A percentile compares a stretch with the other conserved stretches of the same genome.
Evolutionary conservation across 2,888 invertebrate genomes (phyloP).

Genomic region (Hetaerina titia): DNA sequence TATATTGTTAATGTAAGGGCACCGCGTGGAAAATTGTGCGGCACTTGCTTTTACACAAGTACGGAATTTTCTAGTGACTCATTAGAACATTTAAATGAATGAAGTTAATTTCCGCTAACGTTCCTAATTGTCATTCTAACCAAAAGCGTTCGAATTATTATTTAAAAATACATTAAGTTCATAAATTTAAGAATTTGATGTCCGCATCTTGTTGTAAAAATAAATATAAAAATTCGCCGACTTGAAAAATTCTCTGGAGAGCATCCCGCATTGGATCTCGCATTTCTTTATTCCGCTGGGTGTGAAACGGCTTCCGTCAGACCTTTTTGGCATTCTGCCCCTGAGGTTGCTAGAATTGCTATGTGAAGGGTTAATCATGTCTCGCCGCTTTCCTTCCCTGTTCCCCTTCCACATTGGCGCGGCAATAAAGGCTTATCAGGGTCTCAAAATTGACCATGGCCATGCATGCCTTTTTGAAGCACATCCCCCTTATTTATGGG

Average conservation of each 20-base stretch:
- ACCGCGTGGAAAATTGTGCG: no score
- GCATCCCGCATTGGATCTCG: neutral
- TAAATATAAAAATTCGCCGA: neutral
- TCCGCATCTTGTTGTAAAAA: no score
- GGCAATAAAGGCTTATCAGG: slow-evolving; percentile 39
- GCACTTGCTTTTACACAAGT: no score
- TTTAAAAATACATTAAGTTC: no score
- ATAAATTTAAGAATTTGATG: no score
- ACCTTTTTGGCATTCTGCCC: neutral
- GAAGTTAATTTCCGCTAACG: no score
- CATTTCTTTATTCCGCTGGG: neutral
- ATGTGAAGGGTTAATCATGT: neutral
- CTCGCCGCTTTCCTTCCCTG: neutral
- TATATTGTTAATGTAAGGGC: no score
- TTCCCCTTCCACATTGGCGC: neutral
- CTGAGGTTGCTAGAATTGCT: neutral
- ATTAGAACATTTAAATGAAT: no score
- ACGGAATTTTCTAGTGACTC: no score
- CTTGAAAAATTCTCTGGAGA: neutral
- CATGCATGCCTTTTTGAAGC: neutral
- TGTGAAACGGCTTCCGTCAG: slow-evolving; percentile 6
- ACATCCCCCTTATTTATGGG: neutral
- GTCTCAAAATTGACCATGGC: slow-evolving; percentile 8
- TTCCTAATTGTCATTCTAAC: no score
- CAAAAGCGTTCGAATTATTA: no score